Evolutionary conservation across 2,888 invertebrate genomes (phyloP), one percentile per base, ranked within the genome.

Genomic region (Tribolium freemani): DNA sequence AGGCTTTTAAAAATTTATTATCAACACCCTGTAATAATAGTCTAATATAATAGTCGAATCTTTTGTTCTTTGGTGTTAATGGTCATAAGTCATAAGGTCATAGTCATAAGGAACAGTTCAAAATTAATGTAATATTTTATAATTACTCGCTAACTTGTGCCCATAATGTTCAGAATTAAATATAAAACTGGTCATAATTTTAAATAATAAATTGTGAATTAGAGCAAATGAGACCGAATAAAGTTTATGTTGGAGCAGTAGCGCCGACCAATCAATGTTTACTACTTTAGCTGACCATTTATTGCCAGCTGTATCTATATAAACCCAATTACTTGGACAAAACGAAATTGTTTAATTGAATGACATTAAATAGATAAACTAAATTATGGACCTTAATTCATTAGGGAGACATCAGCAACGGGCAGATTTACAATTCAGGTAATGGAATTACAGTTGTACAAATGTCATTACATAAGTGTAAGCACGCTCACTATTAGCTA

Each of bases 391-490:
- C 75, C 73, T 76, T 78, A 79, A 80, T 82, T 82, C 81, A 82
- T 84, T 84, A 83, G 83, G 82, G 83, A 83, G 80, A 82, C 83
- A 81, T 82, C 81, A 80, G 79, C 79, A 78, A 79, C 78, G 79
- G 81, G 81, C 82, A 83, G 84, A 85, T 85, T 85, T 84, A 85
- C 84, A 83, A 83, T 83, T 81, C 84, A 83, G 84, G 84, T 86
- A 86, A 86, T 85, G 84, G 84, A 84, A 85, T 85, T 85, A 85
- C 84, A 84, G 83, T 82, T 84, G 84, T 84, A 84, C 84, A 83
- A 85, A 85, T 84, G 84, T 84, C 84, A 85, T 85, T 85, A 85
- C 85, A 84, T 84, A 84, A 85, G 84, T 85, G 84, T 85, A 84
- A 84, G 84, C 84, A 83, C 83, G 83, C 84, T 82, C 83, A 83